phyloP scores from a whole-genome alignment of 2,113 vertebrate genomes.

The Bubo blakistoni region DNA sequence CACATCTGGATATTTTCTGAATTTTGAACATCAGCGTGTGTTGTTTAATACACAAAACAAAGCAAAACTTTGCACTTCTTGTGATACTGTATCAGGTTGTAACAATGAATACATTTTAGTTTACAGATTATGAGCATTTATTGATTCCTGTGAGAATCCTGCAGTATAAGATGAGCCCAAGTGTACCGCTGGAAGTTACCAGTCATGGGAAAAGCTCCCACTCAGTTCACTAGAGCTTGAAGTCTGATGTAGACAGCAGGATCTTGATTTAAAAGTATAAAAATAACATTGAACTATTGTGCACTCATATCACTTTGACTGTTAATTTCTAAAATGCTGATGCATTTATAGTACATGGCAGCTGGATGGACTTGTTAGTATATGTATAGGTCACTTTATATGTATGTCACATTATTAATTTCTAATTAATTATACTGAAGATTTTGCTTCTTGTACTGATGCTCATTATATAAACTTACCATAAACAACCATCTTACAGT shows the following conservation, averaged over 20 bases:
- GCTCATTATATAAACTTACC: background rate
- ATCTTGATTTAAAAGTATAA: background rate
- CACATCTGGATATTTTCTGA: background rate
- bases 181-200: background rate
- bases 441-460: constrained; percentile 1
- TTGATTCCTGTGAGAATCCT: background rate
- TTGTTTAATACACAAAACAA: background rate
- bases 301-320: background rate
- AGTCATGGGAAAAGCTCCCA: background rate
- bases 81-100: no score
- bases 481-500: background rate
- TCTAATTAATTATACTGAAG: constrained; percentile 28
- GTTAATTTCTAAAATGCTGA: background rate
- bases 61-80: background rate
- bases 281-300: background rate
- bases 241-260: background rate
- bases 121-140: background rate
- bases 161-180: background rate
- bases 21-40: background rate
- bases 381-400: background rate
- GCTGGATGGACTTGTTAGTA: background rate
- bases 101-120: background rate
- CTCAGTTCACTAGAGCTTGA: background rate
- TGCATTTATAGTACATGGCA: background rate
- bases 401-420: constrained; percentile 23